Evolutionary conservation across 2,797 vertebrate genomes (phyloP).

Genomic region (Denticeps clupeoides): DNA sequence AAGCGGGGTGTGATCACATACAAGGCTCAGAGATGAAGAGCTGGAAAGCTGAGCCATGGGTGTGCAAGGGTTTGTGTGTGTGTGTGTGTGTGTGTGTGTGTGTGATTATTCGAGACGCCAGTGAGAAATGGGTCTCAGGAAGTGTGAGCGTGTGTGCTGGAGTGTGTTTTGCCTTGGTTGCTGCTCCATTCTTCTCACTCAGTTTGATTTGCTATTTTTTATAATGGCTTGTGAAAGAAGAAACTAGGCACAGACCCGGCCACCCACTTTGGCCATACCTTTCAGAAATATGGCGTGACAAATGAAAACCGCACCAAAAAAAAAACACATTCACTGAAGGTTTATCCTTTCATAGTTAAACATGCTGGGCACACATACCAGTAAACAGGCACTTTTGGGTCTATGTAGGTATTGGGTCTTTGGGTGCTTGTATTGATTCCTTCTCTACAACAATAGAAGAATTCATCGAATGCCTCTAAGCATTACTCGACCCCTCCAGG

Average conservation of each 20-base stretch:
- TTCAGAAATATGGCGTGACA: neutral
- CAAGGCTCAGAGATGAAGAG: neutral
- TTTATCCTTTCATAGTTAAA: too few relatives aligned
- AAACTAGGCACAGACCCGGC: neutral
- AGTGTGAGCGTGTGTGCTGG: neutral
- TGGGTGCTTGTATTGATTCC: too few relatives aligned
- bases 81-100: too few relatives aligned
- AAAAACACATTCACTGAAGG: slow-evolving; percentile 1
- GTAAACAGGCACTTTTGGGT: too few relatives aligned
- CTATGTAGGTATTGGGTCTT: too few relatives aligned
- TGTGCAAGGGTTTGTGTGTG: too few relatives aligned
- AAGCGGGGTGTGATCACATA: neutral
- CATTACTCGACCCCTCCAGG: too few relatives aligned
- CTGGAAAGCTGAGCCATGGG: neutral
- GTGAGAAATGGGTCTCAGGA: slow-evolving; percentile 6
- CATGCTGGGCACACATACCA: too few relatives aligned
- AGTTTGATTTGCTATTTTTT: slow-evolving; percentile 6
- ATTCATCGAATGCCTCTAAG: too few relatives aligned
- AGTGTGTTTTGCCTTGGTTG: slow-evolving; percentile 1
- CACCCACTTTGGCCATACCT: neutral
- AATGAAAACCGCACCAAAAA: neutral
- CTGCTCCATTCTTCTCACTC: slow-evolving; percentile 5
- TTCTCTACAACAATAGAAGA: too few relatives aligned
- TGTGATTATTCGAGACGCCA: neutral
- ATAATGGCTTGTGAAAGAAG: slow-evolving; percentile 4